Evolutionary conservation across 2,888 invertebrate species (phyloP).

Genomic region (Lepidocyrtinus sp.): DNA sequence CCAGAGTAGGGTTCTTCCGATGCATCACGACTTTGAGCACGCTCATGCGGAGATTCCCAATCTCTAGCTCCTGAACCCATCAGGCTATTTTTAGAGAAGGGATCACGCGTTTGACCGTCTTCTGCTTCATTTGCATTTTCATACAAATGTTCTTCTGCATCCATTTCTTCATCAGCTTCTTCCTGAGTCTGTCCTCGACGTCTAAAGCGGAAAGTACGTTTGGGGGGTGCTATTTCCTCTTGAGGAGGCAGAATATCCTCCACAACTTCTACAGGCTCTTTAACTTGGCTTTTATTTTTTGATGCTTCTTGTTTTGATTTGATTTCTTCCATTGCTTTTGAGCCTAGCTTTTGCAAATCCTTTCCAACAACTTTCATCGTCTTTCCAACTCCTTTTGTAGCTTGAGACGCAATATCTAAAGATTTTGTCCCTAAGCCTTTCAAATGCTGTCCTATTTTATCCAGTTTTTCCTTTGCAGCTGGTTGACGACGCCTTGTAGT

Average conservation of each 20-base stretch:
- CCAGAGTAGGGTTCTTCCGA: constrained; percentile 68
- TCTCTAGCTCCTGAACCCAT: constrained; percentile 67
- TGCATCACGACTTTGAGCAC: constrained; percentile 61
- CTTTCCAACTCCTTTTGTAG: constrained; percentile 60
- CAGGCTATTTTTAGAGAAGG: constrained; percentile 55
- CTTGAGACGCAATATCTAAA: constrained; percentile 63
- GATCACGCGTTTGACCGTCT: constrained; percentile 18
- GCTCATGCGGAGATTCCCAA: constrained; percentile 68
- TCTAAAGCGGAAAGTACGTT: constrained; percentile 53
- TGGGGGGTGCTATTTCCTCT: constrained; percentile 53
- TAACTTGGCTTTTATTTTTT: constrained; percentile 17
- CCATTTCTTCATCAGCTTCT: constrained; percentile 74
- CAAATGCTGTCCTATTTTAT: constrained; percentile 60
- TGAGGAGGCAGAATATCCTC: constrained; percentile 68
- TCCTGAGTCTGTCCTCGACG: constrained; percentile 51
- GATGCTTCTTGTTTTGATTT: constrained; percentile 59
- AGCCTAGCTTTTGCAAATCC: constrained; percentile 62
- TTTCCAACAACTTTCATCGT: constrained; percentile 62
- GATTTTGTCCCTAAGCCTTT: constrained; percentile 64
- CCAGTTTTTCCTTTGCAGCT: constrained; percentile 58
- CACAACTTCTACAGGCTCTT: constrained; percentile 56
- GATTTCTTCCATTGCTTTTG: constrained; percentile 62
- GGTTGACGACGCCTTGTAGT: constrained; percentile 51
- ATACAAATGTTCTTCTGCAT: constrained; percentile 60
- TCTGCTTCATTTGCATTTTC: constrained; percentile 35